These are phyloP conservation scores for Meghimatium bilineatum DNA, from an alignment of 2,888 invertebrate genomes.

Conservation along the genomic window DNA sequence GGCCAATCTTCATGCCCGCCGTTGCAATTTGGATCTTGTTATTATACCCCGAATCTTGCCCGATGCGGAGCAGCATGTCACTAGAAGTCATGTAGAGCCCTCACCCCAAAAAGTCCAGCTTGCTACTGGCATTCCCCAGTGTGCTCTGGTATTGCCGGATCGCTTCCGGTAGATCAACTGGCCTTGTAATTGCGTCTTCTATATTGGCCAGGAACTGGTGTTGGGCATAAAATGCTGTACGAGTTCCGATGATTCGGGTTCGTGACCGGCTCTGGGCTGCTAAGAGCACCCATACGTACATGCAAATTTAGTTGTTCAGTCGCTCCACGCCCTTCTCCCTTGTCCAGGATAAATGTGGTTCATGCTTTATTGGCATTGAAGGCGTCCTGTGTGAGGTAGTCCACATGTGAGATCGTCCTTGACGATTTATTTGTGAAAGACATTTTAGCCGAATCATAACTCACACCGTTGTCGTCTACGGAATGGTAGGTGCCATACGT, in stretches of 20 bases:
- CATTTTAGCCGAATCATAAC: no score
- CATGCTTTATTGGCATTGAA: neutral
- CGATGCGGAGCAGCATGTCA: constrained; percentile 11
- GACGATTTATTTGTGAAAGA: neutral
- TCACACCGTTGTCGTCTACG: no score
- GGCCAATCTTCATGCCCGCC: neutral
- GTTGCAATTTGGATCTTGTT: neutral
- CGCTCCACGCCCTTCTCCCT: neutral
- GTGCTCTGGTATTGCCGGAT: neutral
- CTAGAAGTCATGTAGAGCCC: neutral
- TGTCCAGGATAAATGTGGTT: neutral
- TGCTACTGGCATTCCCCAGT: neutral
- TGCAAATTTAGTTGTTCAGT: neutral
- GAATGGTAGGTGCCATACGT: no score
- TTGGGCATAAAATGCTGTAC: neutral
- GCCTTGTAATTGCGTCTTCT: neutral
- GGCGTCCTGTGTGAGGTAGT: neutral
- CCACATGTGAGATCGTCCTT: neutral
- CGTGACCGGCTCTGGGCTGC: neutral
- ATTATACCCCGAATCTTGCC: neutral
- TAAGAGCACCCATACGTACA: neutral
- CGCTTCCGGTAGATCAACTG: neutral
- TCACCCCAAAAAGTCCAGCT: neutral
- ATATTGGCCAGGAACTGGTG: neutral
- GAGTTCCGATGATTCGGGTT: neutral